Base-by-base conservation (phyloP, 2,888 invertebrate species). In the Opisthograptis luteolata region DNA sequence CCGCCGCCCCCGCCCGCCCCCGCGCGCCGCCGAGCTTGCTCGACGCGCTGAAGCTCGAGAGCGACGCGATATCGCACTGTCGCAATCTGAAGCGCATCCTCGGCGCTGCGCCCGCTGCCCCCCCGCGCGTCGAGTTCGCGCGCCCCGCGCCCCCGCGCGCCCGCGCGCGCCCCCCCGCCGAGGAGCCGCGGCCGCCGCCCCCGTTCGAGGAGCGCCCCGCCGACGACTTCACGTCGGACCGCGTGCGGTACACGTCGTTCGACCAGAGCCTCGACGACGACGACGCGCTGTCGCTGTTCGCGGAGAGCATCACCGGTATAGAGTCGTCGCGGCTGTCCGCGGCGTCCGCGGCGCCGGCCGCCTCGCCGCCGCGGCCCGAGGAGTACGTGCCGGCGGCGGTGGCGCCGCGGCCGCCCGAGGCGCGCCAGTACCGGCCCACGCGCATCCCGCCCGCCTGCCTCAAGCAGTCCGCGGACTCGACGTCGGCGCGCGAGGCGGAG, bases 291-390 rank as follows among this genome's bases (percentile, higher is more conserved):
- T 89, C 89, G 6, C 41, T 90, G 1, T 89, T 65, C 53, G 88
- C 88, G 8, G 87, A 85, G 61, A 88, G 88, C 54, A 65, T 88
- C n/a, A 76, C 79, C 0, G 80, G 73, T 1, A 64, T 82, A n/a
- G 88, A 87, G 36, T 69, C 80, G 2, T 66, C 67, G 8, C 66
- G 58, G 3, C 10, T 24, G 15, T 15, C 32, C 4, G 6, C 17
- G 2, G 7, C n/a, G 3, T 30, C 30, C 30, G 8, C 19, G 6
- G 32, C 12, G 14, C 12, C 35, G 13, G 3, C 4, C 9, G 8
- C 12, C 34, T 4, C 35, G 52, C 7, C 17, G n/a, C 3, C 12
- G 17, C 27, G 17, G 2, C 6, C n/a, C 8, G 81, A 81, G 13
- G 81, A 83, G 58, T 84, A 82, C 52, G 32, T 81, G 0, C 83